Evolutionary conservation across 2,888 invertebrate genomes (phyloP), one percentile per base, ranked within the genome.

Genomic region (Acanthacorydalis orientalis): DNA sequence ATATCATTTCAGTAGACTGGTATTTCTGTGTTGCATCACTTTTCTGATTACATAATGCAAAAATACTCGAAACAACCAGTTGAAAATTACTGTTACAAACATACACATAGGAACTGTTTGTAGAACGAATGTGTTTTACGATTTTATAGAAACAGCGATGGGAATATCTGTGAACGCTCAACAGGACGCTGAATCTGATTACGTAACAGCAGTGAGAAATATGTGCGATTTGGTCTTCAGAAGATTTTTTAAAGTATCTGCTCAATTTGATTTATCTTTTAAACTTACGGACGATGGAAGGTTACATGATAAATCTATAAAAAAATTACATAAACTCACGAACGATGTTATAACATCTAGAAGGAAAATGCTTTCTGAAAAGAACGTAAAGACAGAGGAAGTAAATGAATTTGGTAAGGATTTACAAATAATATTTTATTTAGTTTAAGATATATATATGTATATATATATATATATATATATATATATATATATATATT

Each of bases 81-180:
- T n/a, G n/a, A n/a, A n/a, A n/a, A n/a, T n/a, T n/a, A n/a, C n/a
- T 23, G 23, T 23, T n/a, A n/a, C n/a, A n/a, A n/a, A n/a, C n/a
- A n/a, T n/a, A n/a, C n/a, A n/a, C n/a, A n/a, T n/a, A n/a, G n/a
- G n/a, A n/a, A n/a, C n/a, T n/a, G n/a, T n/a, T n/a, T n/a, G n/a
- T n/a, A n/a, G n/a, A n/a, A 23, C 2, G 2, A 23, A 12, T 37
- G 10, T 37, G 1, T 4, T 7, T 45, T 16, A 7, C 16, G 4
- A 7, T 16, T 16, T 33, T 47, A 4, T 9, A 41, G 40, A 41
- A 14, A 47, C 42, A 15, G 47, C 90, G 10, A 91, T 91, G 89
- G 90, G 89, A 1, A 74, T 78, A 9, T 72, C 74, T 31, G 67
- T 86, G 0, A 70, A 83, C 58, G 84, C 87, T 0, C 87, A 89